Conservation (phyloP, 2,797 vertebrate species). For the Fistularia tabacaria region DNA sequence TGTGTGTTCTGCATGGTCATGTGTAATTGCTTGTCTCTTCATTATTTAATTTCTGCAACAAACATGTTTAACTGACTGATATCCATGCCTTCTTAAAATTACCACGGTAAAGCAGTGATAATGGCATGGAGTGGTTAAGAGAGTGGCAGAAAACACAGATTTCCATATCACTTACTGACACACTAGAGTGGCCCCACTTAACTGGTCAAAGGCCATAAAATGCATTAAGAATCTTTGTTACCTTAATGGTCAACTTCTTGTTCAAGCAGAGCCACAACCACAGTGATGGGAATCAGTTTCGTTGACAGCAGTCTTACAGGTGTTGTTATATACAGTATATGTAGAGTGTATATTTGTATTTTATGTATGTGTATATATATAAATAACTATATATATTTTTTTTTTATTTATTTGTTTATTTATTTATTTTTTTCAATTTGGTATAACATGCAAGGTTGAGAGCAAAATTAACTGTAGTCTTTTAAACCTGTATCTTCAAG, state of each 20-base stretch:
- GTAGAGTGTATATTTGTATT: neutral
- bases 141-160: slow-evolving; percentile 49
- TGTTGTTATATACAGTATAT: slow-evolving; percentile 7
- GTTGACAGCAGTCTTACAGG: slow-evolving; percentile 31
- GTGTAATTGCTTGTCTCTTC: too few relatives aligned
- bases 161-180: slow-evolving; percentile 43
- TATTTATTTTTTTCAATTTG: too few relatives aligned
- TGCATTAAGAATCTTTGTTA: slow-evolving; percentile 68
- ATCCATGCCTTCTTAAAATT: slow-evolving; percentile 11
- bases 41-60: too few relatives aligned
- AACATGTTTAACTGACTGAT: neutral
- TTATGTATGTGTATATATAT: too few relatives aligned
- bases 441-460: too few relatives aligned
- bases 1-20: neutral
- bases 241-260: slow-evolving; percentile 57
- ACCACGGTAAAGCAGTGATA: slow-evolving; percentile 22
- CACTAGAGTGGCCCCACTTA: slow-evolving; percentile 59
- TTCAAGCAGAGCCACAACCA: slow-evolving; percentile 64
- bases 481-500: too few relatives aligned
- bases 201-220: slow-evolving; percentile 58
- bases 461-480: too few relatives aligned
- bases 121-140: slow-evolving; percentile 18
- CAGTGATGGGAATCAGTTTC: slow-evolving; percentile 34
- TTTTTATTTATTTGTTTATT: too few relatives aligned
- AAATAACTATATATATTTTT: too few relatives aligned